Conservation (phyloP, 2,888 invertebrate species). For the Scaptomyza reducta region DNA sequence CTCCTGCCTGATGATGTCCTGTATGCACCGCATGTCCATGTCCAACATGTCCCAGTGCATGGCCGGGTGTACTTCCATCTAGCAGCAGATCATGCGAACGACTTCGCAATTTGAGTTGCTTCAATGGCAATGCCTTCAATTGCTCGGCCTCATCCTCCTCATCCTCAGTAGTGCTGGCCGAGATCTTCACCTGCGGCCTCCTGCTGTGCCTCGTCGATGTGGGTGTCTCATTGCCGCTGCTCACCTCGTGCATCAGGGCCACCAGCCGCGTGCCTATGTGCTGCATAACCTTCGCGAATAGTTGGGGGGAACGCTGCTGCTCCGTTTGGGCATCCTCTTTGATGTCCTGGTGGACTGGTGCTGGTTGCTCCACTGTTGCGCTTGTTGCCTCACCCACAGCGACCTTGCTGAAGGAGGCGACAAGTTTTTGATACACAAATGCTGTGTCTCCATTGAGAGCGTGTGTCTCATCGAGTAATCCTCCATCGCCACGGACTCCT, state of each 20-base stretch:
- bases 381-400: slow-evolving; percentile 85
- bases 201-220: slow-evolving; percentile 86
- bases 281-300: slow-evolving; percentile 95
- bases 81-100: slow-evolving; percentile 92
- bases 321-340: slow-evolving; percentile 84
- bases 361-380: slow-evolving; percentile 6
- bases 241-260: slow-evolving; percentile 96
- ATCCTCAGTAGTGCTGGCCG: slow-evolving; percentile 84
- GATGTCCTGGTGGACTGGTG: slow-evolving; percentile 68
- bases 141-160: slow-evolving; percentile 83
- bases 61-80: slow-evolving; percentile 83
- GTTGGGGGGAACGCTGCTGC: slow-evolving; percentile 90
- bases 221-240: slow-evolving; percentile 88
- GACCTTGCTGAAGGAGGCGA: slow-evolving; percentile 92
- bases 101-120: slow-evolving; percentile 85
- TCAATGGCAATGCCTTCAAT: slow-evolving; percentile 59
- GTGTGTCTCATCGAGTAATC: slow-evolving; percentile 84
- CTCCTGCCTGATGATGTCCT: slow-evolving; percentile 27
- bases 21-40: slow-evolving; percentile 18
- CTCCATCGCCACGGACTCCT: slow-evolving; percentile 85
- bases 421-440: slow-evolving; percentile 93
- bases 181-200: slow-evolving; percentile 86
- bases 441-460: slow-evolving; percentile 90
- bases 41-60: slow-evolving; percentile 5
- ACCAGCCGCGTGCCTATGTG: slow-evolving; percentile 94